Base-by-base conservation (phyloP, 2,888 invertebrate genomes). In the Drosophila nigricruria region DNA sequence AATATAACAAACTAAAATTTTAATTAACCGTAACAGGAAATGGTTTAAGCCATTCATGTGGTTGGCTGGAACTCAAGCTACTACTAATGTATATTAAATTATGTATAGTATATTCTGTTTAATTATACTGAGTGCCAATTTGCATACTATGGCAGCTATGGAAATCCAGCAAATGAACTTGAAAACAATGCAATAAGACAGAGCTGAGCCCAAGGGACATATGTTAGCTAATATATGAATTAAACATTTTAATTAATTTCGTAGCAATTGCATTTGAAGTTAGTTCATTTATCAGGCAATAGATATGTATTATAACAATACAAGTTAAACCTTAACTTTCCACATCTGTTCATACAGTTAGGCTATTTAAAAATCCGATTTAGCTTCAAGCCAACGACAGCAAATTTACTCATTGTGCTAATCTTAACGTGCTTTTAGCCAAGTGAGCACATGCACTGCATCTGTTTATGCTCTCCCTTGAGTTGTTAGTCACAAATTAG, bases 401-500 rank as follows among this genome's bases (percentile, higher is more conserved):
- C 23, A 53, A 38, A 32, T 6, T 34, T 52, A 34, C 8, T 34
- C 20, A 42, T 42, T 63, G 34, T n/a, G 30, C 20, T 10, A 38
- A 63, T 47, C 10, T 12, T 1, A 25, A 36, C 18, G 16, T 18
- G 43, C 18, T 43, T 23, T 50, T 23, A 20, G 27, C 32, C 27
- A n/a, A 23, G 16, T 20, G 34, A 12, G 9, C 6, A 1, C 52
- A 40, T 14, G 10, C 10, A 23, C 8, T 36, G 9, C 16, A 18
- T 12, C 23, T 23, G 66, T 18, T 40, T 49, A 47, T 38, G 43
- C 20, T 40, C 23, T 27, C 10, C 18, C 23, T 12, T 10, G 5
- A 40, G 18, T 42, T 47, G 14, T 42, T 20, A 30, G 49, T 16
- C 23, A 40, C 65, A 72, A 58, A 62, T 66, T 40, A 50, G 34